These are phyloP conservation scores for Portunus trituberculatus DNA, from an alignment of 1,140 invertebrate genomes.

Conservation along the genomic window DNA sequence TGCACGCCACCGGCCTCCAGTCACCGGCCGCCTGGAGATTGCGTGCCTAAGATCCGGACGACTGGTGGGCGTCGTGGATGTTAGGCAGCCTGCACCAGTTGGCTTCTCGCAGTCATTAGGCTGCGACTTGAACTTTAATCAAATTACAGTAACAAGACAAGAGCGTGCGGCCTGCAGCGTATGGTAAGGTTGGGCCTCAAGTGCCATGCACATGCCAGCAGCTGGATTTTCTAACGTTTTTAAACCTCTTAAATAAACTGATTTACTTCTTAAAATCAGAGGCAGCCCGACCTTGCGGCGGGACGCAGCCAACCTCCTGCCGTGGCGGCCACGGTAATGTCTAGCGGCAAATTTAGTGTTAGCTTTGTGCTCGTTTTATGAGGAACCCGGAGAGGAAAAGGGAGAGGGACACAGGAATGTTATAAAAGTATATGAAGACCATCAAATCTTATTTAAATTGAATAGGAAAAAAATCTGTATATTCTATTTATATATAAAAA, in stretches of 20 bases:
- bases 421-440: conserved; percentile 61
- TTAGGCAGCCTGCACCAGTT: background rate
- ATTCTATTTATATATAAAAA: conserved; percentile 20
- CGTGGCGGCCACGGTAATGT: background rate
- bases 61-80: background rate
- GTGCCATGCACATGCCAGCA: conserved; percentile 9
- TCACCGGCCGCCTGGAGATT: background rate
- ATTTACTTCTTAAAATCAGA: background rate
- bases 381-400: conserved; percentile 16
- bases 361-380: conserved; percentile 6
- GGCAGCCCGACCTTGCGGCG: background rate
- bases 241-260: background rate
- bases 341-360: background rate
- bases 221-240: conserved; percentile 11
- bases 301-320: no score
- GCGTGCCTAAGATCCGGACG: background rate
- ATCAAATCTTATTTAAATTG: conserved; percentile 45
- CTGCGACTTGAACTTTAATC: conserved; percentile 22
- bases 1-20: background rate
- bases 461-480: conserved; percentile 42
- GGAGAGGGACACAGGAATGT: conserved; percentile 13
- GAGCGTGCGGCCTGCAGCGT: conserved; percentile 15
- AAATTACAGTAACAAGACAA: background rate
- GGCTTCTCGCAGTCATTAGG: conserved; percentile 4
- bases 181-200: conserved; percentile 10